These are phyloP conservation scores for Tupiocoris notatus DNA, from an alignment of 2,888 invertebrate genomes.

Conservation along the genomic window DNA sequence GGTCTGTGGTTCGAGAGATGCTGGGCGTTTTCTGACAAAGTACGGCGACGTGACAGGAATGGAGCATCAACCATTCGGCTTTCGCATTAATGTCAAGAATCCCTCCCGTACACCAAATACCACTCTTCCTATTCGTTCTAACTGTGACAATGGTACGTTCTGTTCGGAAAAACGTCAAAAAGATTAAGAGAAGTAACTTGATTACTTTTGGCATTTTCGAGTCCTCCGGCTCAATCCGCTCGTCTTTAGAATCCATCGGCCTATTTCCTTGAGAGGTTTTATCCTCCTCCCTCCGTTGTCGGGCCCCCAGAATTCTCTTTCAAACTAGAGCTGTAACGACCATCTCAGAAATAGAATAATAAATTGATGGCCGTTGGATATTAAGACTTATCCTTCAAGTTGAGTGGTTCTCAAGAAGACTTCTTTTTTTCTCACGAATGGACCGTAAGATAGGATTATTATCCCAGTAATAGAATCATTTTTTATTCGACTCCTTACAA, in stretches of 20 bases:
- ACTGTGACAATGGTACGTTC: background rate
- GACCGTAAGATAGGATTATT: background rate
- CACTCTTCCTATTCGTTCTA: background rate
- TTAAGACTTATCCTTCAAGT: slow-evolving; percentile 4
- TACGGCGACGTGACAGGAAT: background rate
- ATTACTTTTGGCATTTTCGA: background rate
- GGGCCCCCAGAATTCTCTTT: background rate
- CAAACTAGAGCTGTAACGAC: background rate
- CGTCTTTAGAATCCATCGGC: background rate
- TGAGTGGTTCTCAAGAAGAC: background rate
- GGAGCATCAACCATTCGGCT: background rate
- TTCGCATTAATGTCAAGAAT: background rate
- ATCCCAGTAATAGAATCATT: background rate
- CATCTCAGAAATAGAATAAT: slow-evolving; percentile 26
- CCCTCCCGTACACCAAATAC: background rate
- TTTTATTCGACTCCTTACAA: background rate
- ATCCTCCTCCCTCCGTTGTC: background rate
- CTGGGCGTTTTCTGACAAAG: background rate
- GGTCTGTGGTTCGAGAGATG: background rate
- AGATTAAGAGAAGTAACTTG: background rate
- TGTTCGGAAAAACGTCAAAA: background rate
- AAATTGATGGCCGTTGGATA: slow-evolving; percentile 28
- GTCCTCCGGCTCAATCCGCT: background rate
- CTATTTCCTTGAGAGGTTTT: background rate
- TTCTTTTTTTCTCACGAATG: background rate